A percentile compares a stretch with the other conserved stretches of the same genome.
These are phyloP conservation scores for Ylistrum balloti DNA, from an alignment of 1,140 invertebrate genomes.

Conservation along the genomic window DNA sequence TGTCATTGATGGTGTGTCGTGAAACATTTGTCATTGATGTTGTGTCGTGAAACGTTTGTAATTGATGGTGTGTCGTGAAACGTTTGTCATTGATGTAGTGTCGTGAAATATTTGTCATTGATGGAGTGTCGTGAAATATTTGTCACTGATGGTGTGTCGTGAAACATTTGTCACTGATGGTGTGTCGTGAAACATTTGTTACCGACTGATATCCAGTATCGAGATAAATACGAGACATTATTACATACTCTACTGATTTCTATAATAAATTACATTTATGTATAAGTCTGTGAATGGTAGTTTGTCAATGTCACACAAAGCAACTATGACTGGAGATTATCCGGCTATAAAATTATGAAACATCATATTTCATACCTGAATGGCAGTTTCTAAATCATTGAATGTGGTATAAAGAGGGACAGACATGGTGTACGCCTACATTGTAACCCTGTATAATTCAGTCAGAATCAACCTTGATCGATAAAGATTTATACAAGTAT, in stretches of 20 bases:
- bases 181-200: too few relatives aligned
- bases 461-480: background rate
- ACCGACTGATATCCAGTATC: too few relatives aligned
- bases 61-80: too few relatives aligned
- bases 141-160: too few relatives aligned
- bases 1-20: too few relatives aligned
- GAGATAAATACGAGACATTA: too few relatives aligned
- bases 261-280: background rate
- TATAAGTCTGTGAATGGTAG: background rate
- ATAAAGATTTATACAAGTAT: background rate
- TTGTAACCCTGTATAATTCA: background rate
- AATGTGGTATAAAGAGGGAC: background rate
- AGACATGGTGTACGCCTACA: background rate
- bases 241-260: too few relatives aligned
- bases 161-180: too few relatives aligned
- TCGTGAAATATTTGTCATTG: too few relatives aligned
- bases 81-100: background rate
- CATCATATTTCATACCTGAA: background rate
- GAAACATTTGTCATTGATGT: too few relatives aligned
- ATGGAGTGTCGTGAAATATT: too few relatives aligned
- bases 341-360: background rate
- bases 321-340: background rate
- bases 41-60: too few relatives aligned
- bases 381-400: background rate
- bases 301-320: background rate